phyloP scores from a whole-genome alignment of 1,140 invertebrate species.

The Diprion similis region DNA sequence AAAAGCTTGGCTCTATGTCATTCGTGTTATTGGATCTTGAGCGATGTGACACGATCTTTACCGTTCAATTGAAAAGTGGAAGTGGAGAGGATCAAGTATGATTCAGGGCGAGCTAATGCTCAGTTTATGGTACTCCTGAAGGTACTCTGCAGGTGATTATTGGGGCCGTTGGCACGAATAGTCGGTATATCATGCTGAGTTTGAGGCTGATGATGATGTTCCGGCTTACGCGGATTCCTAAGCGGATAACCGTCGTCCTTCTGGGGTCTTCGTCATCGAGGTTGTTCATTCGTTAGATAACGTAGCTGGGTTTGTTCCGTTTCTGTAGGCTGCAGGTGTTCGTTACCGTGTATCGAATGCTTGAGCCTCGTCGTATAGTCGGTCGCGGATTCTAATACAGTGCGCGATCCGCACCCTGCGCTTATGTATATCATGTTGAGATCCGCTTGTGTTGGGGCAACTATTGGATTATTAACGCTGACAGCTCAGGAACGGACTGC shows the following conservation, averaged over 20 bases:
- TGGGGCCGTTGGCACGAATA: no score
- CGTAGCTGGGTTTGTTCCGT: neutral
- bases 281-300: conserved; percentile 30
- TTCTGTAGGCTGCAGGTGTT: neutral
- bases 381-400: neutral
- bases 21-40: no score
- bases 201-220: no score
- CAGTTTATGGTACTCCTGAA: no score
- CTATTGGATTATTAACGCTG: conserved; percentile 55
- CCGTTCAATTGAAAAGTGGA: no score
- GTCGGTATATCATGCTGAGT: no score
- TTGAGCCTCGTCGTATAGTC: neutral
- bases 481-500: conserved; percentile 33
- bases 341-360: neutral
- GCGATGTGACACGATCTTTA: no score
- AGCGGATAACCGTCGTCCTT: conserved; percentile 24
- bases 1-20: no score
- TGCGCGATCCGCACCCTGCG: neutral
- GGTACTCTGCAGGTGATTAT: no score
- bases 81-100: no score
- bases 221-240: neutral
- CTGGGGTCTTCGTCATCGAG: conserved; percentile 45
- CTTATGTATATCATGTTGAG: neutral
- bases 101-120: no score
- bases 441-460: conserved; percentile 30